A percentile compares a stretch with the other conserved stretches of the same genome.
phyloP scores from a whole-genome alignment of 2,113 vertebrate species.

The Salvelinus fontinalis region DNA sequence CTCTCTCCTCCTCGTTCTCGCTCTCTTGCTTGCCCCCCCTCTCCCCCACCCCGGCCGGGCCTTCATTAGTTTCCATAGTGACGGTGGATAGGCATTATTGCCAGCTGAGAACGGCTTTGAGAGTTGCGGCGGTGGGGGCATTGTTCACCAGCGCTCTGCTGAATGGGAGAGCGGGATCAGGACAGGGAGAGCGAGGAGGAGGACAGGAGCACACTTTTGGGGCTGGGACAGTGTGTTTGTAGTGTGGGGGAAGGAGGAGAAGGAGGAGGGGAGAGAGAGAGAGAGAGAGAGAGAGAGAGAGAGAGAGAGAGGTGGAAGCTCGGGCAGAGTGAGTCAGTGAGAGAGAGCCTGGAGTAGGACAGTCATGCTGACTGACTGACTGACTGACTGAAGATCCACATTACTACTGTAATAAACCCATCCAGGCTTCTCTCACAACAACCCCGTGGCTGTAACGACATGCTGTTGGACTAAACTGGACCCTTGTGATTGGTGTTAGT shows the following conservation, averaged over 20 bases:
- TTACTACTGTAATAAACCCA: constrained; percentile 6
- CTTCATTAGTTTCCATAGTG: constrained; percentile 90
- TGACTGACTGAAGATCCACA: neutral
- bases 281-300: too few species aligned
- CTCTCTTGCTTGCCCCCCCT: constrained; percentile 41
- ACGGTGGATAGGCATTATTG: constrained; percentile 84
- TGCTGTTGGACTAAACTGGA: constrained; percentile 31
- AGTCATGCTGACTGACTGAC: neutral
- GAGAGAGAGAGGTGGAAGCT: constrained; percentile 20
- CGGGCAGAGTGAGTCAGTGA: constrained; percentile 35
- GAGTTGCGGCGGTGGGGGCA: constrained; percentile 70
- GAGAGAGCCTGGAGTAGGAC: constrained; percentile 39
- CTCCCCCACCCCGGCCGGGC: constrained; percentile 50
- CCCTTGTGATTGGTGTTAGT: neutral
- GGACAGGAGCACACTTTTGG: constrained; percentile 46
- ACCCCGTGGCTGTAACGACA: constrained; percentile 4
- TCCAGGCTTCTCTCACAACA: constrained; percentile 25
- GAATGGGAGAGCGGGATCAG: constrained; percentile 50
- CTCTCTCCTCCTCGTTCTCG: constrained; percentile 4
- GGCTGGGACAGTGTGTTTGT: constrained; percentile 52
- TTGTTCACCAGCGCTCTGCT: constrained; percentile 70
- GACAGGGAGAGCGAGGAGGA: constrained; percentile 2
- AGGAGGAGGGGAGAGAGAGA: constrained; percentile 13
- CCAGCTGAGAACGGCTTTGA: constrained; percentile 82
- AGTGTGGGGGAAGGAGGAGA: constrained; percentile 55